phyloP scores from a whole-genome alignment of 92 coral and sea anemone species.

The Epizoanthus illoricatus region DNA sequence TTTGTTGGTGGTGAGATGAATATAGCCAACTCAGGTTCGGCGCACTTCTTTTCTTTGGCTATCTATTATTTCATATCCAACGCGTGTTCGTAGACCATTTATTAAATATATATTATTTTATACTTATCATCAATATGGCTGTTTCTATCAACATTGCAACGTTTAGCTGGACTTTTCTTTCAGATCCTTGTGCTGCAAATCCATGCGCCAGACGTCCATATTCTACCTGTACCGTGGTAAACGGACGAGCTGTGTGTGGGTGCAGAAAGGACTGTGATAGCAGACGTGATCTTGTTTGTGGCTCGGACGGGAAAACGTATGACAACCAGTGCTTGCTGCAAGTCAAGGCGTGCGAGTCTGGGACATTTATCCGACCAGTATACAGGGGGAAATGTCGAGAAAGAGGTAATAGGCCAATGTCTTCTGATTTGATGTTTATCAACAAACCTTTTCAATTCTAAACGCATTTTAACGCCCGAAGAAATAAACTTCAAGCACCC shows the following conservation, averaged over 20 bases:
- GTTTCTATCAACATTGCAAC: no score
- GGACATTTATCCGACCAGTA: not conserved
- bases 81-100: no score
- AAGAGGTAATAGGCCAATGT: not conserved
- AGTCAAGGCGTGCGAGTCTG: conserved; percentile 19
- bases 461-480: not conserved
- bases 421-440: no score
- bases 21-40: no score
- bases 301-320: conserved; percentile 28
- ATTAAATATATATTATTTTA: no score
- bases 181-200: not conserved
- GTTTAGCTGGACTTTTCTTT: no score
- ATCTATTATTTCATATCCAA: no score
- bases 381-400: conserved; percentile 12
- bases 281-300: conserved; percentile 5
- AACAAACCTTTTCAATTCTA: not conserved
- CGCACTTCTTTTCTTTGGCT: no score
- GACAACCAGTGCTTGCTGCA: conserved; percentile 12
- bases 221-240: not conserved
- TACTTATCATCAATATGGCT: no score
- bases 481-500: not conserved
- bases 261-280: not conserved
- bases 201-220: not conserved
- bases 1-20: no score
- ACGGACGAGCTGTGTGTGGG: not conserved